Conservation (phyloP, 2,113 vertebrate species). For the Lutjanus erythropterus region DNA sequence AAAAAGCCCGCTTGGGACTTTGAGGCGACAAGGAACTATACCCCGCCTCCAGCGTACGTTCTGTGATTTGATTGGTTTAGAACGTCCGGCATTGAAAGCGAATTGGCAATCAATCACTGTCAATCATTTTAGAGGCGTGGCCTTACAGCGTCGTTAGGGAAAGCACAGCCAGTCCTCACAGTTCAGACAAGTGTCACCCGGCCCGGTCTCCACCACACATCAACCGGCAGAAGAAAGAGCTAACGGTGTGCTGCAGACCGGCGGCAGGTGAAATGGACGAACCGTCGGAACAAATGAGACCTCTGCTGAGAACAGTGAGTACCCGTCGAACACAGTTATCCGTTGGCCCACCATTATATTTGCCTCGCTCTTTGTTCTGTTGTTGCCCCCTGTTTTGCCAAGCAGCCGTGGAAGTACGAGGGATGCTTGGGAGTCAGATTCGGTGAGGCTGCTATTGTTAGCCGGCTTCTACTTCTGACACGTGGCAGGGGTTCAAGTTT, state of each 20-base stretch:
- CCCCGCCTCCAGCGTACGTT: slow-evolving; percentile 28
- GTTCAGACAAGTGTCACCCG: slow-evolving; percentile 56
- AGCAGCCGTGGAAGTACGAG: slow-evolving; percentile 44
- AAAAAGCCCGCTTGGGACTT: slow-evolving; percentile 54
- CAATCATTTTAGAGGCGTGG: slow-evolving; percentile 65
- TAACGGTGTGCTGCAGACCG: background rate
- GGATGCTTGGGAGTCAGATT: slow-evolving; percentile 73
- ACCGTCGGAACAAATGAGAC: slow-evolving; percentile 75
- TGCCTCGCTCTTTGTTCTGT: slow-evolving; percentile 54
- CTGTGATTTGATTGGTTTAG: slow-evolving; percentile 46
- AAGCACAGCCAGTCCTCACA: slow-evolving; percentile 14
- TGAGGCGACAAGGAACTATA: background rate
- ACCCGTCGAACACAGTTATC: slow-evolving; percentile 7
- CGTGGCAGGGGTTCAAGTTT: slow-evolving; percentile 51
- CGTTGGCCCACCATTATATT: background rate
- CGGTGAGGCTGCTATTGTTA: slow-evolving; percentile 72
- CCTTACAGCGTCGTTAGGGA: slow-evolving; percentile 17
- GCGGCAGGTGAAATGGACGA: slow-evolving; percentile 71
- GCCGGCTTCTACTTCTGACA: slow-evolving; percentile 69
- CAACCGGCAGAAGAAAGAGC: slow-evolving; percentile 18
- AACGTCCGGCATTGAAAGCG: background rate
- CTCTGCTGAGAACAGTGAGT: slow-evolving; percentile 80
- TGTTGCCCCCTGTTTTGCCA: slow-evolving; percentile 37
- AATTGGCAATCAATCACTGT: slow-evolving; percentile 53
- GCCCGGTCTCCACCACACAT: slow-evolving; percentile 12